Base-by-base conservation (phyloP, 2,888 invertebrate genomes). In the Tipula helvola region DNA sequence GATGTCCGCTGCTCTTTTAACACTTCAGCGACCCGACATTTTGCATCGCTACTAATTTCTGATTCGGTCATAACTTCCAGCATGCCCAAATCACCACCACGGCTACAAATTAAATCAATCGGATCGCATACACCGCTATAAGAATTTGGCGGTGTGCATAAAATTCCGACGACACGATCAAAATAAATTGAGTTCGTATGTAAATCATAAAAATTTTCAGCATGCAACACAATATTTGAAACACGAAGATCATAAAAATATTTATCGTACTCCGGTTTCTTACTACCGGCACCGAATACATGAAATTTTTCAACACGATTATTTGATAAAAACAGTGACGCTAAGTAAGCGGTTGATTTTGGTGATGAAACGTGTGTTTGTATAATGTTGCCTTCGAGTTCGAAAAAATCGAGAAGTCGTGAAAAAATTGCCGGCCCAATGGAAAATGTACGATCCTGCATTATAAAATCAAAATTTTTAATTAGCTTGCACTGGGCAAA, bases 321-420 rank as follows among this genome's bases (percentile, higher is more conserved):
- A 42, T 94, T 93, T 36, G 93, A 93, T 3, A 92, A 91, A 41
- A 95, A 90, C 7, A 95, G 92, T 0, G 94, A 94, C 0, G 96
- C 96, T 83, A 96, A 91, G 89, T 96, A 97, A 0, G 96, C 96
- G 0, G 96, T 96, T 83, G 96, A 95, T 7, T 96, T 93, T 0
- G 96, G 96, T 0, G 96, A 96, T 0, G 95, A 94, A 0, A 96
- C 94, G 89, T 97, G 96, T 0, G 96, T 96, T 89, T 96, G 95
- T 0, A 96, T 93, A 0, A 97, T 95, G 36, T 95, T 95, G 2
- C 97, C 97, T 12, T 94, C 93, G 0, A 96, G 91, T 86, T 94
- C 93, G 88, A 89, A 91, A 87, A 89, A 90, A 83, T 93, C 93
- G n/a, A 96, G 92, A 0, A 96, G 93, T 88, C 94, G 94, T 86